These are phyloP conservation scores for Lepidurus arcticus DNA, from an alignment of 1,140 invertebrate genomes.

Conservation along the genomic window DNA sequence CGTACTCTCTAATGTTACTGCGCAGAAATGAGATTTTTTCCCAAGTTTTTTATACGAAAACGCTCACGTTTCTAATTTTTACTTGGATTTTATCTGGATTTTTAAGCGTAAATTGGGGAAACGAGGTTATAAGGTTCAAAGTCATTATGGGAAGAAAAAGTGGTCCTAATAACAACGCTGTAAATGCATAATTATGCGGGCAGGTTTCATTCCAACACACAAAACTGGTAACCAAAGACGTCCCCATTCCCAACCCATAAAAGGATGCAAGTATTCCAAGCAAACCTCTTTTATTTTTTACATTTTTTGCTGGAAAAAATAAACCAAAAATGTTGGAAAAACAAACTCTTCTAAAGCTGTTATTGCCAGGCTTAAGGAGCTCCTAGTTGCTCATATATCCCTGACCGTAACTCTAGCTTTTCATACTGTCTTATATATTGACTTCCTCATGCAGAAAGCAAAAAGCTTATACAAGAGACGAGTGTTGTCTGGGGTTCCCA, in stretches of 20 bases:
- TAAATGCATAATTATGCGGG: neutral
- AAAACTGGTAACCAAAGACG: neutral
- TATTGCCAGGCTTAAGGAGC: neutral
- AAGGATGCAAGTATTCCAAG: neutral
- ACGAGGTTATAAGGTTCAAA: too few species aligned
- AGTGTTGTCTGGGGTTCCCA: neutral
- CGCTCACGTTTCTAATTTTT: too few species aligned
- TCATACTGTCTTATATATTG: neutral
- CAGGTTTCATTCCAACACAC: neutral
- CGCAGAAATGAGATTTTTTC: too few species aligned
- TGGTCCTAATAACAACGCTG: neutral
- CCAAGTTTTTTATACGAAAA: too few species aligned
- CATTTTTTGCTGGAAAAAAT: neutral
- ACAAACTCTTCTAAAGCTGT: neutral
- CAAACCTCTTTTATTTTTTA: too few species aligned
- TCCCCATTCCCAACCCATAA: neutral
- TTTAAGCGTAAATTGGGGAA: too few species aligned
- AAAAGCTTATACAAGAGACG: neutral
- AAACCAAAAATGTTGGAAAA: neutral
- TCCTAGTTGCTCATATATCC: neutral
- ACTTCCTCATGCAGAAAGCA: slow-evolving; percentile 7
- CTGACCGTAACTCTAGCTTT: neutral
- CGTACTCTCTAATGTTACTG: too few species aligned
- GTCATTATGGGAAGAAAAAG: neutral
- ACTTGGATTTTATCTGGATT: too few species aligned